Evolutionary conservation across 1,140 invertebrate species (phyloP), one percentile per base, ranked within the genome.

Genomic region (Ostrea denselamellosa): DNA sequence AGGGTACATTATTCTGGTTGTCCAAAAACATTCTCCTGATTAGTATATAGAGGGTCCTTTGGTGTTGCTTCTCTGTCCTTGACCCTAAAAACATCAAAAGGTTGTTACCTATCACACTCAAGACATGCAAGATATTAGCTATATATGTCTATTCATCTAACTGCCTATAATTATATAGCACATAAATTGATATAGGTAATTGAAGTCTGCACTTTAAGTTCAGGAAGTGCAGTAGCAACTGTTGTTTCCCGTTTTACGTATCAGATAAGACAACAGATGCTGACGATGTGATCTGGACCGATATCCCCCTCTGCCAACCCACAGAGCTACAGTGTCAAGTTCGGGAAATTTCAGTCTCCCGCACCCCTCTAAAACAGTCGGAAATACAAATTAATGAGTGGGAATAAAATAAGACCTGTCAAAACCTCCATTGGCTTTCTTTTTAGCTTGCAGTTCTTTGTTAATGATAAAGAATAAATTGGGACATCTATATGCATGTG

Each of bases 321-420:
- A 77, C 68, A 28, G 68, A 77, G 68, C 56, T 19, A 34, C 68
- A 77, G 68, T 44, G 68, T 77, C 68, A 77, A 77, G 28, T 77
- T 77, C 68, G 68, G 68, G 68, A 77, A 77, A 77, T 34, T 34
- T 77, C 68, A 77, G 68, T 77, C 68, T 77, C 25, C 68, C 28
- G 68, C 68, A 34, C 68, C 68, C 28, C 68, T 77, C 68, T 77
- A 34, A 77, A 77, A 77, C 68, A 77, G 68, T 77, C 28, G 68
- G 68, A 77, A 77, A 77, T 77, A 77, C 68, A 77, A 77, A 77
- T 77, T 77, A 77, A 77, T 25, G 68, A 77, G 68, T 77, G 10
- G 68, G 28, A 71, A 77, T 77, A 77, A 77, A 77, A 77, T 25
- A 77, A 77, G 28, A 77, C 25, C 68, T 77, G 68, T 77, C 68